These are phyloP conservation scores for Orthochromis indermauri DNA, from an alignment of 2,113 vertebrate genomes.

Conservation along the genomic window DNA sequence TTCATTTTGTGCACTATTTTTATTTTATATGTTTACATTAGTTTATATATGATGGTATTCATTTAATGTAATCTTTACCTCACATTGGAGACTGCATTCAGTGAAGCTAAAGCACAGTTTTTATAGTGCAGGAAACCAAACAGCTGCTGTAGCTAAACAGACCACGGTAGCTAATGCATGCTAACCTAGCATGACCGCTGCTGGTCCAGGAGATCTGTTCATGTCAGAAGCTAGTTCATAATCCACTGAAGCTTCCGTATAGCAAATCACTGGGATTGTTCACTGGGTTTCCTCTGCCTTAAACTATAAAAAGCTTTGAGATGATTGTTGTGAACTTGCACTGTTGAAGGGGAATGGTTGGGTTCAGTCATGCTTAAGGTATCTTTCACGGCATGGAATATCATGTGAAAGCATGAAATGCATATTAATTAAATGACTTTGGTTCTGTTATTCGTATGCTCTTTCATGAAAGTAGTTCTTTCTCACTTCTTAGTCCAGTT, in stretches of 20 bases:
- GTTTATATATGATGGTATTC: neutral
- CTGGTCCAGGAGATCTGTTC: neutral
- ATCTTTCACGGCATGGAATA: too few relatives aligned
- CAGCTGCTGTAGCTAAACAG: neutral
- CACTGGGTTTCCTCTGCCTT: neutral
- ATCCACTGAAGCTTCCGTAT: too few relatives aligned
- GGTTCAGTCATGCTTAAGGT: accelerated
- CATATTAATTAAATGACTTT: neutral
- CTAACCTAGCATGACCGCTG: neutral
- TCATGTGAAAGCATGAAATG: neutral
- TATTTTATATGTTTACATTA: neutral
- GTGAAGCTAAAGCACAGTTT: neutral
- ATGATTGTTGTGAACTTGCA: neutral
- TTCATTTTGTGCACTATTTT: neutral
- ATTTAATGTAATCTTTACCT: neutral
- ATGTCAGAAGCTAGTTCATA: accelerated
- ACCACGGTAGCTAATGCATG: neutral
- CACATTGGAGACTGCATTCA: neutral
- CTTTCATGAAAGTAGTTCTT: neutral
- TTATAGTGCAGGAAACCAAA: neutral
- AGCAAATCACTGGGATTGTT: neutral
- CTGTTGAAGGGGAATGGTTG: neutral
- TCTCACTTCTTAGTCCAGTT: neutral
- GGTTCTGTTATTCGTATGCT: neutral
- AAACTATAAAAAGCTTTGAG: neutral